A percentile compares a stretch with the other conserved stretches of the same genome.
Conservation (phyloP, 2,113 vertebrate genomes). For the Spea bombifrons region DNA sequence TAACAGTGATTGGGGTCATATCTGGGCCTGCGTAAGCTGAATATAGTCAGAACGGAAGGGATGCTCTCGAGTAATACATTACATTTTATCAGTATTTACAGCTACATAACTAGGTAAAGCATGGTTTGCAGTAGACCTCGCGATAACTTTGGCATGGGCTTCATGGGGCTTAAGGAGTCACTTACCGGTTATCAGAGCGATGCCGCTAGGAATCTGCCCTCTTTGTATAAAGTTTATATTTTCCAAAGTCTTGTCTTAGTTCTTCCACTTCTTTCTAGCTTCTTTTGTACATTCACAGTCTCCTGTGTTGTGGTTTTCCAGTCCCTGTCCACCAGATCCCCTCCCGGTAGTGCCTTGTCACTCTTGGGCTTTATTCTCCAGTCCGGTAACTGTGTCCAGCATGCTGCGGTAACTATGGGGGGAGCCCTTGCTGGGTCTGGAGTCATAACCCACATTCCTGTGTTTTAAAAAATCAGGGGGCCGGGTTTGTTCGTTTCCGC, state of each 20-base stretch:
- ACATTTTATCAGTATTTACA: no score
- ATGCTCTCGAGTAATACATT: no score
- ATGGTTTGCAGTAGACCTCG: no score
- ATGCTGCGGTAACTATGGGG: constrained; percentile 45
- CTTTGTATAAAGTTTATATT: neutral
- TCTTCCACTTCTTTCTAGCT: neutral
- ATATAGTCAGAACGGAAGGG: no score
- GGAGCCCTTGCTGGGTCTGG: constrained; percentile 60
- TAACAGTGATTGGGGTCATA: no score
- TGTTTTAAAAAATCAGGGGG: constrained; percentile 56
- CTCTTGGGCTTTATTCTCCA: neutral
- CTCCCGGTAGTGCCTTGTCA: neutral
- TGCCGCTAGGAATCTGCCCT: no score
- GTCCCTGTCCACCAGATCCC: neutral
- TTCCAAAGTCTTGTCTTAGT: neutral
- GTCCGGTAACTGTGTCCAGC: neutral
- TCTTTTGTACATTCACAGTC: no score
- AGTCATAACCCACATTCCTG: constrained; percentile 66
- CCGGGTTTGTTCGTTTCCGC: neutral
- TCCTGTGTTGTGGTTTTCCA: neutral
- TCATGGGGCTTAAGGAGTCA: neutral
- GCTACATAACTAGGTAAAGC: no score
- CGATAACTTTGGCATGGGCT: no score
- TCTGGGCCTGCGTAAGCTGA: no score
- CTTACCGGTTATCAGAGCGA: neutral